Percentiles rank a stretch among this genome's conserved stretches.
Evolutionary conservation across 2,888 invertebrate genomes (phyloP).

Genomic region (Drosophila putrida): DNA sequence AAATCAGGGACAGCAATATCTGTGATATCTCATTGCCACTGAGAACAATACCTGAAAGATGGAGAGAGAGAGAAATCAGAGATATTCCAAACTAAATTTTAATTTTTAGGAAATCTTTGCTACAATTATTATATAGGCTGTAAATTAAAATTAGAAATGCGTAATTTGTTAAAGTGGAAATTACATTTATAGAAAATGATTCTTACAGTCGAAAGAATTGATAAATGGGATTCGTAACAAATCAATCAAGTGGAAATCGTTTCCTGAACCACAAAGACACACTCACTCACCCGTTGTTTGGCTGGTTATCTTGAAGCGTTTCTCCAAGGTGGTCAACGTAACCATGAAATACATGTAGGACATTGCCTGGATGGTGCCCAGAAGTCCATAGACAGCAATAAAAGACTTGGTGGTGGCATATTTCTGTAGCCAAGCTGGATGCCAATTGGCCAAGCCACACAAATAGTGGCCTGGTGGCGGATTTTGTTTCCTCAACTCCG

Average conservation of each 20-base stretch:
- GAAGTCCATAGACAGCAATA: conserved; percentile 88
- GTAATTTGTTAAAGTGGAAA: conserved; percentile 3
- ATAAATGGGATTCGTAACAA: conserved; percentile 1
- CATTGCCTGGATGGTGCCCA: conserved; percentile 89
- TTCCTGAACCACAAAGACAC: not conserved
- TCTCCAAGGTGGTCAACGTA: conserved; percentile 89
- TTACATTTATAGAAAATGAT: conserved; percentile 42
- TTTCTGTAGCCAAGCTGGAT: conserved; percentile 87
- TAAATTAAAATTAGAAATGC: not conserved
- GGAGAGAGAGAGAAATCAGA: not conserved
- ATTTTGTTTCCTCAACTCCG: conserved; percentile 55
- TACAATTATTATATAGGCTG: not conserved
- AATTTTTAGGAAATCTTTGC: no score
- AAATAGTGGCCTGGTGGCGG: conserved; percentile 67
- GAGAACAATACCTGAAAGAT: conserved; percentile 87
- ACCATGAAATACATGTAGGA: conserved; percentile 89
- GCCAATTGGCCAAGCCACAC: conserved; percentile 87
- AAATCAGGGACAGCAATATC: conserved; percentile 87
- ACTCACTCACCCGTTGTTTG: conserved; percentile 87
- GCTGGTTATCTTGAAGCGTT: conserved; percentile 89
- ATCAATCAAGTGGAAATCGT: conserved; percentile 34
- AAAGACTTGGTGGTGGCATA: conserved; percentile 88
- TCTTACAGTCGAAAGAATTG: conserved; percentile 3
- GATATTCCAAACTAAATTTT: no score
- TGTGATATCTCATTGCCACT: conserved; percentile 90